A percentile compares a stretch with the other conserved stretches of the same genome.
Evolutionary conservation across 2,888 invertebrate species (phyloP).

Genomic region (Oxycera nigricornis): DNA sequence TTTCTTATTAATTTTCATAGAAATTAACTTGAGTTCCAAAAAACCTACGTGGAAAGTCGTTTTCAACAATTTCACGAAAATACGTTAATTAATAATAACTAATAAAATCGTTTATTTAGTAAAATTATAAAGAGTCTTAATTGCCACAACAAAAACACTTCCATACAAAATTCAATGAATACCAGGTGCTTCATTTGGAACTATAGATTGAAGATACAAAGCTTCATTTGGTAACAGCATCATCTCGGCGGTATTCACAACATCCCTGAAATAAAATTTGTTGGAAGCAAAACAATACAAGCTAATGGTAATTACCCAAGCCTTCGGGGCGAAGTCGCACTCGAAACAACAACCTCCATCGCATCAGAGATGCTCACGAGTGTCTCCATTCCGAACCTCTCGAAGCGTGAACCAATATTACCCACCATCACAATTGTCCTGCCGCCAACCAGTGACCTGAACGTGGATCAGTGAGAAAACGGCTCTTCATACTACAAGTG

Average conservation of each 20-base stretch:
- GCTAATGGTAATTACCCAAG: not conserved
- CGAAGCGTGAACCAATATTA: constrained; percentile 1
- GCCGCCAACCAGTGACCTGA: not conserved
- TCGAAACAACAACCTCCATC: constrained; percentile 11
- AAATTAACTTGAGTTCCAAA: too few species aligned
- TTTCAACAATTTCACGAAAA: too few species aligned
- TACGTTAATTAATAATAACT: too few species aligned
- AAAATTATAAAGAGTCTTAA: too few species aligned
- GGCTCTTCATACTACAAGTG: not conserved
- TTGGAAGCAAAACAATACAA: not conserved
- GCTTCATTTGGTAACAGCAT: constrained; percentile 3
- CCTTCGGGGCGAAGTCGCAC: not conserved
- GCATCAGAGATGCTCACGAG: not conserved
- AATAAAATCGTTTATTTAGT: too few species aligned
- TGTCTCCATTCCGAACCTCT: not conserved
- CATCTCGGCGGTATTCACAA: not conserved
- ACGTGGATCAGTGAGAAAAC: not conserved
- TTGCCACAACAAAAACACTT: too few species aligned
- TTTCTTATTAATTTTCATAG: too few species aligned
- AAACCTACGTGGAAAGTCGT: too few species aligned
- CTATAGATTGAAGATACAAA: not conserved
- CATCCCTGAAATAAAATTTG: not conserved
- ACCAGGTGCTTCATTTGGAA: not conserved
- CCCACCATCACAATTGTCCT: not conserved
- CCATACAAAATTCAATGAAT: not conserved